Evolutionary conservation across 2,113 vertebrate species (phyloP).

Genomic region (Epinephelus lanceolatus): DNA sequence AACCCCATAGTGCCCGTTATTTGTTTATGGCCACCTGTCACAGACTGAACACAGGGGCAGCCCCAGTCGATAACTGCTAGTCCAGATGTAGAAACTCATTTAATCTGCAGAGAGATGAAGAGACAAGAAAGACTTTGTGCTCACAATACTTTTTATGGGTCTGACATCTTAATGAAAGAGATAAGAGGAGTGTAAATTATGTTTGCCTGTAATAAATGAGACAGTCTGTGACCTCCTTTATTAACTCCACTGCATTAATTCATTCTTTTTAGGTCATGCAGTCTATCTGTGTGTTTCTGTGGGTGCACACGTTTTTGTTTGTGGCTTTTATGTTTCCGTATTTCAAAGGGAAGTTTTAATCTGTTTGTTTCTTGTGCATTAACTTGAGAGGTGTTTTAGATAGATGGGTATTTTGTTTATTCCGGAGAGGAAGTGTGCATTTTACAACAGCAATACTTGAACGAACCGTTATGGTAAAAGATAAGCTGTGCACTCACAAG

Average conservation of each 20-base stretch:
- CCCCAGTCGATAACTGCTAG: background rate
- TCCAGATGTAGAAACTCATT: constrained; percentile 16
- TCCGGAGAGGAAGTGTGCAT: no score
- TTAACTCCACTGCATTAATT: background rate
- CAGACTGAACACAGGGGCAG: constrained; percentile 19
- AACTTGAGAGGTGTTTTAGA: background rate
- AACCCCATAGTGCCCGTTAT: constrained; percentile 9
- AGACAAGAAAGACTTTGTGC: background rate
- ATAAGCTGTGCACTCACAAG: background rate
- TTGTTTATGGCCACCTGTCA: constrained; percentile 52
- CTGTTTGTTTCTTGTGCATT: background rate
- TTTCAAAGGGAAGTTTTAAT: background rate
- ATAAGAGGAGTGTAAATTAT: background rate
- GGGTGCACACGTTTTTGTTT: background rate
- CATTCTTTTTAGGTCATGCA: background rate
- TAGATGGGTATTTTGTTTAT: no score
- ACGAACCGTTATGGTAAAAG: no score
- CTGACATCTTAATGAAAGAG: background rate
- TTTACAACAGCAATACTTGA: no score
- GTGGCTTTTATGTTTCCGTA: background rate
- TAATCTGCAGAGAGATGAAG: background rate
- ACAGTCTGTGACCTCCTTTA: background rate
- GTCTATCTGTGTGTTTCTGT: background rate
- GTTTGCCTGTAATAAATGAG: background rate
- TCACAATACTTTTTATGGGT: background rate